These are phyloP conservation scores for Astropecten irregularis DNA, from an alignment of 53 echinoderm and acorn worm species.

Conservation along the genomic window DNA sequence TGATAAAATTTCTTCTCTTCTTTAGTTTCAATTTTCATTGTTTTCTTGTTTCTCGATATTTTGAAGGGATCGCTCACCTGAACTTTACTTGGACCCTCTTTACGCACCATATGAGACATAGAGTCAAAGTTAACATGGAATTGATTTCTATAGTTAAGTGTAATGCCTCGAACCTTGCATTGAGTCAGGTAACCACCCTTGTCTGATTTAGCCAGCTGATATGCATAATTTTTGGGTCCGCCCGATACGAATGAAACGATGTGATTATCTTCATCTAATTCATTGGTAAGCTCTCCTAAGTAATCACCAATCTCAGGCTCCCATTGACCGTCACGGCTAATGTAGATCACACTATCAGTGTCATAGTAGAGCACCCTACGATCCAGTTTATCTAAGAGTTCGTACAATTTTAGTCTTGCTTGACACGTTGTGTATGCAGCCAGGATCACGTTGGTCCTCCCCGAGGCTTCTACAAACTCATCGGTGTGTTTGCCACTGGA, in stretches of 20 bases:
- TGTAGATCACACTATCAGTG: constrained; percentile 29
- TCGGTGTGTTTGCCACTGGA: constrained; percentile 3
- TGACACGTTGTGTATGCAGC: constrained; percentile 30
- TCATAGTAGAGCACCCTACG: constrained; percentile 22
- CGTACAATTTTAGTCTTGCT: not conserved
- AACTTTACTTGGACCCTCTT: not conserved
- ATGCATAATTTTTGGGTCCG: constrained; percentile 42
- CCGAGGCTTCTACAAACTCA: not conserved
- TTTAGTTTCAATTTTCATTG: constrained; percentile 4
- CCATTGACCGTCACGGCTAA: not conserved
- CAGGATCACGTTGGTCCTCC: not conserved
- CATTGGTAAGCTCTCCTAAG: constrained; percentile 21
- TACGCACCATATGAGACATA: constrained; percentile 25
- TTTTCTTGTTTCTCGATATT: constrained; percentile 5
- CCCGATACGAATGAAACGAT: not conserved
- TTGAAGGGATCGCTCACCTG: constrained; percentile 6
- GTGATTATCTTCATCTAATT: constrained; percentile 17
- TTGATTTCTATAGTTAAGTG: constrained; percentile 2
- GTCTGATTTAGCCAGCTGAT: not conserved
- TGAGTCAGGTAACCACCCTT: not conserved
- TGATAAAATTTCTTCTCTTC: constrained; percentile 10
- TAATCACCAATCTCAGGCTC: constrained; percentile 21
- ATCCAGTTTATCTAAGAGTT: constrained; percentile 15
- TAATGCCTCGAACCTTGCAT: constrained; percentile 39
- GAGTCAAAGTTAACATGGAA: constrained; percentile 36